Conservation (phyloP, 2,888 invertebrate species). For the Anticlea derivata region DNA sequence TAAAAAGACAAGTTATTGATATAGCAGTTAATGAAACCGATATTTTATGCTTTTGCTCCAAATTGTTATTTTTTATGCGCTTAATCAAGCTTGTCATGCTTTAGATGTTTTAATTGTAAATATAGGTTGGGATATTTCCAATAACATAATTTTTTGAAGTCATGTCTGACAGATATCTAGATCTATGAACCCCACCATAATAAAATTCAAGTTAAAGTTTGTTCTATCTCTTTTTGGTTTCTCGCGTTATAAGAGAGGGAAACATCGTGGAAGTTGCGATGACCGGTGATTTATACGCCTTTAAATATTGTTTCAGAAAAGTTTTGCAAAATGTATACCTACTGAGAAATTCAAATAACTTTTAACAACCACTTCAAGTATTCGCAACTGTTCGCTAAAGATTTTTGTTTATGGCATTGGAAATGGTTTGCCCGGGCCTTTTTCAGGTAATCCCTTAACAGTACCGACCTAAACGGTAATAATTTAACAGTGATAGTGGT, state of each 20-base stretch:
- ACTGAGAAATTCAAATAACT: constrained; percentile 12
- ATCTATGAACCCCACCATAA: constrained; percentile 23
- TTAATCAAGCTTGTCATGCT: too few species aligned
- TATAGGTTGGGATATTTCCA: too few species aligned
- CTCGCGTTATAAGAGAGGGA: constrained; percentile 24
- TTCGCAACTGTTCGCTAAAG: constrained; percentile 8
- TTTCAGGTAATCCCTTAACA: too few species aligned
- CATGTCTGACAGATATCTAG: constrained; percentile 10
- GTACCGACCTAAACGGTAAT: too few species aligned
- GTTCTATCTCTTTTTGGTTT: constrained; percentile 32
- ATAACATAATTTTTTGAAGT: too few species aligned
- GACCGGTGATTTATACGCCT: constrained; percentile 24
- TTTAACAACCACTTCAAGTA: constrained; percentile 22
- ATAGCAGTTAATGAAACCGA: too few species aligned
- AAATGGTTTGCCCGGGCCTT: constrained; percentile 1
- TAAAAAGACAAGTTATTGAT: too few species aligned
- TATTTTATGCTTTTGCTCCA: too few species aligned
- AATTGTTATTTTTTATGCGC: too few species aligned
- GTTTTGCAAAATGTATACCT: constrained; percentile 16
- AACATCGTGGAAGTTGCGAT: constrained; percentile 24
- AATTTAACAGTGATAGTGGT: too few species aligned
- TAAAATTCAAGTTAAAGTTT: constrained; percentile 29
- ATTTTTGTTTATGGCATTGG: neutral
- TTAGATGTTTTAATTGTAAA: too few species aligned
- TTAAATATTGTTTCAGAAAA: constrained; percentile 27